Evolutionary conservation across 2,888 invertebrate species (phyloP).

Genomic region (Rotaria socialis): DNA sequence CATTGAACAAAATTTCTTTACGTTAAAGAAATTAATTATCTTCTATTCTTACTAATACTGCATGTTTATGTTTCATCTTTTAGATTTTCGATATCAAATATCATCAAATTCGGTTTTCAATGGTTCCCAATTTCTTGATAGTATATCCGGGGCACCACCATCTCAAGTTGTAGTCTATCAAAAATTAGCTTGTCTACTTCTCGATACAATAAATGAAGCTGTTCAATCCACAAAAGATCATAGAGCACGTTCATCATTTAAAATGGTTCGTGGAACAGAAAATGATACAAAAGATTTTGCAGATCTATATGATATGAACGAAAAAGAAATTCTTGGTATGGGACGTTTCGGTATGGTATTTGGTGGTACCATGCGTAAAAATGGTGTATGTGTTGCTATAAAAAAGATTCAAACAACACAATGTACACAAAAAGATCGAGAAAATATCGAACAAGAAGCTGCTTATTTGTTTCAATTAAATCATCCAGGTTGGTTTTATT

Average conservation of each 20-base stretch:
- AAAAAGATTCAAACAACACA: slow-evolving; percentile 32
- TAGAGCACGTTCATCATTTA: slow-evolving; percentile 22
- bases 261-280: neutral
- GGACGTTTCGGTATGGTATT: slow-evolving; percentile 28
- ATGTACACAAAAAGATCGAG: slow-evolving; percentile 35
- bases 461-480: slow-evolving; percentile 24
- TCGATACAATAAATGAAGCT: slow-evolving; percentile 19
- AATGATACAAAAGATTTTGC: slow-evolving; percentile 13
- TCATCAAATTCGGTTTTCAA: neutral
- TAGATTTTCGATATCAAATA: neutral
- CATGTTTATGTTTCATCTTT: too few species aligned
- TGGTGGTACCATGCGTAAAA: slow-evolving; percentile 1
- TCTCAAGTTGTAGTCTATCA: neutral
- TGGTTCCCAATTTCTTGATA: neutral
- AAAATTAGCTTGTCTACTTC: slow-evolving; percentile 30
- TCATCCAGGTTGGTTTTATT: slow-evolving; percentile 2
- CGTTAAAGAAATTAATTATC: too few species aligned
- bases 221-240: slow-evolving; percentile 8
- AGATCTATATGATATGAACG: slow-evolving; percentile 31
- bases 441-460: slow-evolving; percentile 34
- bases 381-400: slow-evolving; percentile 28
- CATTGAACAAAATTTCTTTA: too few species aligned
- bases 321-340: slow-evolving; percentile 33
- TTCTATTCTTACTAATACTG: too few species aligned
- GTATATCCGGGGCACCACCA: neutral